Percentiles rank a stretch among this genome's conserved stretches.
These are phyloP conservation scores for Mungos mungo DNA, from an alignment of 2,113 vertebrate genomes.

Conservation along the genomic window DNA sequence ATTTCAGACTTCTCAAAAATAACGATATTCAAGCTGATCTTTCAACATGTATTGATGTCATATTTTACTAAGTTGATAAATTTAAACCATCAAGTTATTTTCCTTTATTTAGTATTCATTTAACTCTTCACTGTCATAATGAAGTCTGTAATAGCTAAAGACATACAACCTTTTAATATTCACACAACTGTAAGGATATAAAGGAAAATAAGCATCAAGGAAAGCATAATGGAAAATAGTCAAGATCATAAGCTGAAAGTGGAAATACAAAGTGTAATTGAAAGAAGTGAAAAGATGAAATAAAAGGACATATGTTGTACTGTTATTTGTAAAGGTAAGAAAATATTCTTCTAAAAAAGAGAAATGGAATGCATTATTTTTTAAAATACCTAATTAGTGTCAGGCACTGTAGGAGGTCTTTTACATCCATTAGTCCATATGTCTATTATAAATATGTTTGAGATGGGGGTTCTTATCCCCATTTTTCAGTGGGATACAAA, in stretches of 20 bases:
- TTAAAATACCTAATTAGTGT: not conserved
- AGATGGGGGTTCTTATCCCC: not conserved
- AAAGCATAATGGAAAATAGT: not conserved
- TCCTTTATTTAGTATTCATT: not conserved
- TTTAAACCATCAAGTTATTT: not conserved
- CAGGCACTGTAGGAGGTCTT: not conserved
- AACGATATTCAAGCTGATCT: not conserved
- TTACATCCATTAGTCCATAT: not conserved
- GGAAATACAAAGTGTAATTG: not conserved
- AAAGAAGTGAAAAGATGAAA: constrained; percentile 13
- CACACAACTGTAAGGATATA: not conserved
- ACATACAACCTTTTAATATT: not conserved
- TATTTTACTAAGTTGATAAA: constrained; percentile 35
- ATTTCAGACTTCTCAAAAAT: constrained; percentile 41
- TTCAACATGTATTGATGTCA: constrained; percentile 4
- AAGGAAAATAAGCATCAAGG: not conserved
- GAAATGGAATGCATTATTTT: not conserved
- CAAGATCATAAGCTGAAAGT: not conserved
- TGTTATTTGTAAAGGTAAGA: not conserved
- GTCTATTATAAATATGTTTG: not conserved
- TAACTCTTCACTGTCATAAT: not conserved
- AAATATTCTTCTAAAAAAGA: not conserved
- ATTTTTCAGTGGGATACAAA: not conserved
- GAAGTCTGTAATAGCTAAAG: not conserved
- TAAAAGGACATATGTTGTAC: not conserved